These are phyloP conservation scores for Ormyrus nitidulus DNA, from an alignment of 2,888 invertebrate genomes.

Conservation along the genomic window DNA sequence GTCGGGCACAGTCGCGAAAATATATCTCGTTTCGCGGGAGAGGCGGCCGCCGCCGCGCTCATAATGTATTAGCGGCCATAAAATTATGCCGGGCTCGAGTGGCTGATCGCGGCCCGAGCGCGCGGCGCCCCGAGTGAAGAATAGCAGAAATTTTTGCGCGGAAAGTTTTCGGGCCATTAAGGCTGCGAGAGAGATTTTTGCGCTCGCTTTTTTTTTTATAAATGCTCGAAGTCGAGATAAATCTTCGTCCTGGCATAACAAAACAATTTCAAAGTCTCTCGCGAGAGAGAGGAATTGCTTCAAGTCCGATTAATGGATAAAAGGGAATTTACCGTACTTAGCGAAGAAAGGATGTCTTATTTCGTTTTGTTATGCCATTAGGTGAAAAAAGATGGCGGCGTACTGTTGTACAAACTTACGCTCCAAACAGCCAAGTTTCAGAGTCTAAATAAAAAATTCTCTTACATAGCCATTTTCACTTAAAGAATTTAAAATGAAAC, in stretches of 20 bases:
- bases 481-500: too few relatives aligned
- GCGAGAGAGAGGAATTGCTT: too few relatives aligned
- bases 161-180: neutral
- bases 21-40: slow-evolving; percentile 1
- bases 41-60: neutral
- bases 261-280: slow-evolving; percentile 3
- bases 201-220: slow-evolving; percentile 10
- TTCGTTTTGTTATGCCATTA: too few relatives aligned
- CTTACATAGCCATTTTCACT: neutral
- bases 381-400: too few relatives aligned
- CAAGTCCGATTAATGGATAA: too few relatives aligned
- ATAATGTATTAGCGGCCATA: slow-evolving; percentile 29
- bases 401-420: too few relatives aligned
- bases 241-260: neutral
- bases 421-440: neutral
- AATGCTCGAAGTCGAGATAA: slow-evolving; percentile 5
- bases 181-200: neutral
- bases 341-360: too few relatives aligned
- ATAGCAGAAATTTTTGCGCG: slow-evolving; percentile 25
- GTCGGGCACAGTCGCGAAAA: neutral
- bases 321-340: too few relatives aligned
- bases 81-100: slow-evolving; percentile 37
- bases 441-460: slow-evolving; percentile 8
- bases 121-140: neutral
- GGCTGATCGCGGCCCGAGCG: neutral